phyloP scores from a whole-genome alignment of 37 sponge, comb jelly and placozoan genomes.

The Diacarnus erythraeanus region DNA sequence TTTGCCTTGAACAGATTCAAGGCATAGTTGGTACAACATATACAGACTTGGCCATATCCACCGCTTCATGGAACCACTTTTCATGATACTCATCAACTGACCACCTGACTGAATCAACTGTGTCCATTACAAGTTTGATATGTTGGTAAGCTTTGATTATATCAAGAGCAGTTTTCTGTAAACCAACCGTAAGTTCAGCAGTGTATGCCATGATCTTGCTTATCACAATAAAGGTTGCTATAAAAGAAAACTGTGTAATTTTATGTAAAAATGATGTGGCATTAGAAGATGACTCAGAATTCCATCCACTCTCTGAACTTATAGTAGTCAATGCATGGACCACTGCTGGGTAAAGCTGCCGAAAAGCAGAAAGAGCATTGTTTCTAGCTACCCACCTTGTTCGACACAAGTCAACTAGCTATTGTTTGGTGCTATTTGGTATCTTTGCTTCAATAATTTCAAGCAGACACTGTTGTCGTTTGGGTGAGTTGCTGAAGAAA shows the following conservation, averaged over 20 bases:
- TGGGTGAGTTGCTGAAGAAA: conserved; percentile 28
- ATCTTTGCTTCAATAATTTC: conserved; percentile 14
- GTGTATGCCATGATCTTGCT: conserved; percentile 29
- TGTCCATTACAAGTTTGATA: conserved; percentile 17
- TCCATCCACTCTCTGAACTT: conserved; percentile 22
- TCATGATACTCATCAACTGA: conserved; percentile 24
- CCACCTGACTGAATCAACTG: conserved; percentile 7
- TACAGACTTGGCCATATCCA: conserved; percentile 15
- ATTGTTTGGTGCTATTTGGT: neutral
- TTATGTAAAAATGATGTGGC: conserved; percentile 29
- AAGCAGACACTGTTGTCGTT: conserved; percentile 28
- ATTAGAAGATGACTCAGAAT: conserved; percentile 23
- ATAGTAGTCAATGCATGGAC: conserved; percentile 19
- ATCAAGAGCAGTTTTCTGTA: conserved; percentile 37
- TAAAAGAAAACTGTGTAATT: neutral
- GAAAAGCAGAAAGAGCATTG: conserved; percentile 37
- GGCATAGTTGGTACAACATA: conserved; percentile 23
- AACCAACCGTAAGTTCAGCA: conserved; percentile 24
- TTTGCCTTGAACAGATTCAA: conserved; percentile 45
- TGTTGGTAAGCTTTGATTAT: conserved; percentile 28
- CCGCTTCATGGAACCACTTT: conserved; percentile 33
- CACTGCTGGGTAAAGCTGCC: conserved; percentile 21
- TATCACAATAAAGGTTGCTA: conserved; percentile 20
- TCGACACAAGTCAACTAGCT: conserved; percentile 24
- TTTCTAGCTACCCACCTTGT: conserved; percentile 60